Conservation (phyloP, 2,113 vertebrate genomes). For the Malurus cyaneus region DNA sequence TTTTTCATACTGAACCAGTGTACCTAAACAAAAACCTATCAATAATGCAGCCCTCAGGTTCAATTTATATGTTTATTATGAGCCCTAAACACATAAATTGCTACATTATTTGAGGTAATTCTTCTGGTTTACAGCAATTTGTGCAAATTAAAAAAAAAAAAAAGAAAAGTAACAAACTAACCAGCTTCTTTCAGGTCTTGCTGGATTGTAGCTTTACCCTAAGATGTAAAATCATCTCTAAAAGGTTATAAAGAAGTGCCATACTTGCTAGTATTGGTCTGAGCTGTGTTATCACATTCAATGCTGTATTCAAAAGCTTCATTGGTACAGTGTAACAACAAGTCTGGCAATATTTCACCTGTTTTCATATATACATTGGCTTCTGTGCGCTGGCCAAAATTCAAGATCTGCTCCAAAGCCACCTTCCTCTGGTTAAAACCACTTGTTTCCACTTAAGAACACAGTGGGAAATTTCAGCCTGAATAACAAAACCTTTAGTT, state of each 20-base stretch:
- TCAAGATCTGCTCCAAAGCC: neutral
- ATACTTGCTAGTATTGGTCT: neutral
- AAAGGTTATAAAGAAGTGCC: neutral
- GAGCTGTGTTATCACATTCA: neutral
- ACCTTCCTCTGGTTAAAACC: neutral
- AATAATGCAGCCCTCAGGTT: neutral
- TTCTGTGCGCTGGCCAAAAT: neutral
- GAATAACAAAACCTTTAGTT: neutral
- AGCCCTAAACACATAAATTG: neutral
- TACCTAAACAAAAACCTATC: neutral
- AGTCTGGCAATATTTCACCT: neutral
- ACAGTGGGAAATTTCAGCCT: neutral
- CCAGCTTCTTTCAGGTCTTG: neutral
- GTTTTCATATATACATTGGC: neutral
- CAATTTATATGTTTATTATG: neutral
- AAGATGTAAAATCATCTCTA: neutral
- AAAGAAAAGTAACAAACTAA: neutral
- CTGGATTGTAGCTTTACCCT: neutral
- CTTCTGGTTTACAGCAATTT: neutral
- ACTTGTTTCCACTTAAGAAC: neutral
- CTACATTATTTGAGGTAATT: neutral
- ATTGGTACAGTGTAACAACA: neutral
- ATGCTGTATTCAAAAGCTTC: neutral
- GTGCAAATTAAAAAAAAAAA: neutral
- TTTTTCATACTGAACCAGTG: neutral